Percentiles rank a stretch among this genome's conserved stretches.
Conservation (phyloP, 2,113 vertebrate genomes). For the Glareola pratincola region DNA sequence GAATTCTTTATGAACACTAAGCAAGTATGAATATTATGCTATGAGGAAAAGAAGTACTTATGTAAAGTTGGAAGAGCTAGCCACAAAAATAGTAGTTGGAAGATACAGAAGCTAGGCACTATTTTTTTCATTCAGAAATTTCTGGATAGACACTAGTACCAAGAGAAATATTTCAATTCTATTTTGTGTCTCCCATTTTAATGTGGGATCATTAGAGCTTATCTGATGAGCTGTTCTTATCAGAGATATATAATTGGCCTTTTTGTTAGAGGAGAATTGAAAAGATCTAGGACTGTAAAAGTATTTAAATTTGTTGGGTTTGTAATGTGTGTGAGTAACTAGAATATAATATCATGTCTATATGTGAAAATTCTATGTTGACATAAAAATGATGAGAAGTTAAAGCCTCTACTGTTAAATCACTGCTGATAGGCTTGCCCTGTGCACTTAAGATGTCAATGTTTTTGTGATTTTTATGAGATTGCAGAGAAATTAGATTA, state of each 20-base stretch:
- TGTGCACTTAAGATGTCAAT: background rate
- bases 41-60: background rate
- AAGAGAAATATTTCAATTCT: background rate
- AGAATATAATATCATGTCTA: background rate
- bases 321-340: background rate
- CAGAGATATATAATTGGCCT: constrained; percentile 21
- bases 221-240: constrained; percentile 33
- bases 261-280: constrained; percentile 2
- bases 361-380: background rate
- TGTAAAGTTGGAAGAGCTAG: background rate
- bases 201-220: constrained; percentile 38
- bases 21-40: background rate
- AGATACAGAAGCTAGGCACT: background rate
- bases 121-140: constrained; percentile 37
- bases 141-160: background rate
- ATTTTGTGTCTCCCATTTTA: background rate
- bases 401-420: background rate
- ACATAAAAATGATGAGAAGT: background rate
- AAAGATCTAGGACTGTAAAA: background rate
- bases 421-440: background rate
- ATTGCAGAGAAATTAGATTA: background rate
- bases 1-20: constrained; percentile 10
- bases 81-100: background rate
- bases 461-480: background rate
- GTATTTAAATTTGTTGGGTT: background rate